Percentiles rank a stretch among this genome's conserved stretches.
These are phyloP conservation scores for Eudasyphora cyanicolor DNA, from an alignment of 2,888 invertebrate genomes.

Conservation along the genomic window DNA sequence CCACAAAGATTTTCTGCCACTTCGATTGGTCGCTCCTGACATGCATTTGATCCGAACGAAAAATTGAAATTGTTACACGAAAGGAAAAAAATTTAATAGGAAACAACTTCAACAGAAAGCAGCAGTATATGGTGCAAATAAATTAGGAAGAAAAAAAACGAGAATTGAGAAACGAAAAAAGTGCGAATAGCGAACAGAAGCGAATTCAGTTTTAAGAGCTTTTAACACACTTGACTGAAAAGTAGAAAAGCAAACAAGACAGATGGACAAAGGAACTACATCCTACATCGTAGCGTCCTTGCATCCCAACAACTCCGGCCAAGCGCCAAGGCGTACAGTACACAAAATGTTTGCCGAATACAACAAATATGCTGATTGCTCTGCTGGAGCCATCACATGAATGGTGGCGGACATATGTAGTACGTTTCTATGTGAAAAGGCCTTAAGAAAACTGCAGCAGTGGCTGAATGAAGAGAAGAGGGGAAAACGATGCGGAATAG, in stretches of 20 bases:
- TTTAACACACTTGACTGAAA: conserved; percentile 61
- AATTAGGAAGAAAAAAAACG: conserved; percentile 9
- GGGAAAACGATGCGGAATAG: background rate
- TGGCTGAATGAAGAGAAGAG: background rate
- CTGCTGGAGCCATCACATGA: conserved; percentile 39
- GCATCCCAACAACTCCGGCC: background rate
- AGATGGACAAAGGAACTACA: conserved; percentile 59
- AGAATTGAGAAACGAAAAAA: conserved; percentile 29
- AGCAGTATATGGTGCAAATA: conserved; percentile 35
- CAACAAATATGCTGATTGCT: conserved; percentile 53
- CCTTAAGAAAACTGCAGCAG: conserved; percentile 20
- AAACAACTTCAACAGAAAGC: conserved; percentile 25
- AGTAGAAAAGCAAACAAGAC: conserved; percentile 54
- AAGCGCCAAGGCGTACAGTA: conserved; percentile 27
- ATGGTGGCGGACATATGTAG: background rate
- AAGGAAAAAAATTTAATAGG: background rate
- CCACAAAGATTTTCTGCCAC: background rate
- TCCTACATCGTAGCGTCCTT: background rate
- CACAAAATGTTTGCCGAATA: conserved; percentile 48
- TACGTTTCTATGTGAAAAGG: background rate
- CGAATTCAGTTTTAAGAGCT: conserved; percentile 67
- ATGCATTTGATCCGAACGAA: conserved; percentile 21
- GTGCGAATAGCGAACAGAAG: conserved; percentile 64
- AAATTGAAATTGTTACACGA: conserved; percentile 18
- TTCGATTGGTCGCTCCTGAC: background rate